Base-by-base conservation (phyloP, 2,797 vertebrate genomes). In the Tadarida brasiliensis region DNA sequence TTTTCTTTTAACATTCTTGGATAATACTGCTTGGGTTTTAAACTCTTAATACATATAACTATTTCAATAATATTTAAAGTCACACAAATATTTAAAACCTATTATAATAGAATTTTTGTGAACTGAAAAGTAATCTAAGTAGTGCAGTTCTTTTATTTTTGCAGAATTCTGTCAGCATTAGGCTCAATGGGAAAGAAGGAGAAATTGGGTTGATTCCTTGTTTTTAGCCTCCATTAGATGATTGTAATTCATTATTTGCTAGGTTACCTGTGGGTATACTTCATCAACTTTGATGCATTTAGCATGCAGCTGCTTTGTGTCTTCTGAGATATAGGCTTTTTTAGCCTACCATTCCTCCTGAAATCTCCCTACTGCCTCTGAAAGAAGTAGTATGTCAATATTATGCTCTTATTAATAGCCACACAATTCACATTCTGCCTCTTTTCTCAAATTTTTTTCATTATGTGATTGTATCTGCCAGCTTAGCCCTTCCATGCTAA, bases 231-330 rank as follows among this genome's bases (percentile, higher is more conserved):
- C 82, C 7, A n/a, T 86, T 91, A 87, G 85, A 63, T 89, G 74
- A 56, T 51, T 86, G 68, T 86, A 91, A 95, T 94, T 94, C 90
- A 89, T 94, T 92, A 87, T 65, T 95, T 68, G 22, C 86, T 82
- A 71, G 76, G 83, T 76, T 95, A 94, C 78, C 85, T 80, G 85
- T 84, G 78, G 91, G 82, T 54, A 11, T 68, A 14, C 82, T 96
- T 96, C 73, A 93, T 97, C 94, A 94, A 61, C 65, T 54, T 77
- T 88, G 90, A 33, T 86, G 93, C 92, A 91, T 92, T 95, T 78
- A 97, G 83, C 94, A 95, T 85, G 90, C 90, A 97, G 95, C 95
- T 96, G 91, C 93, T 96, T 63, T 16, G 1, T 47, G 22, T 97
- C 96, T 97, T 95, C 39, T 8, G 95, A 91, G 95, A 93, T 84